Evolutionary conservation across 2,113 vertebrate species (phyloP).

Genomic region (Sminthopsis crassicaudata): DNA sequence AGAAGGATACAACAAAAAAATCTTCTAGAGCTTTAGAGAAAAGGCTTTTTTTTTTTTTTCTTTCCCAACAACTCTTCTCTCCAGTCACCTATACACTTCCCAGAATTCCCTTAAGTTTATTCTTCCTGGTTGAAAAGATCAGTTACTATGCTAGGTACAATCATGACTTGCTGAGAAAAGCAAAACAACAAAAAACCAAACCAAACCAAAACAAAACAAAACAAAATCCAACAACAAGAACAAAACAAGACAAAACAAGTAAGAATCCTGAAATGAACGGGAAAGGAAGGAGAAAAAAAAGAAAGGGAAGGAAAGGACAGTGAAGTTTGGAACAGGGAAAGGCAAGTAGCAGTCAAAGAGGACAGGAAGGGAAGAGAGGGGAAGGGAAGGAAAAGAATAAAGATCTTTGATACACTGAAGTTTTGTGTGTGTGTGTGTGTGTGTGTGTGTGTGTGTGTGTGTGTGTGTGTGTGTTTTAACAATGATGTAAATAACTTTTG

Average conservation of each 20-base stretch:
- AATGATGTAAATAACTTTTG: background rate
- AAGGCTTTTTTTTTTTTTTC: background rate
- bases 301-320: background rate
- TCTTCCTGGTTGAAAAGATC: background rate
- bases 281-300: background rate
- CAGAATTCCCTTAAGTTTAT: background rate
- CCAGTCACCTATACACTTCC: background rate
- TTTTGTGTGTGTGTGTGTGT: background rate
- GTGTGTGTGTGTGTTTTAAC: background rate
- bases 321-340: background rate
- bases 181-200: too few relatives aligned
- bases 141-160: background rate
- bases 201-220: background rate
- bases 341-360: too few relatives aligned
- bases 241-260: background rate
- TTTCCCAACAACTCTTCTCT: background rate
- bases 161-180: background rate
- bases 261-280: background rate
- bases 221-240: background rate
- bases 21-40: background rate
- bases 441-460: too few relatives aligned
- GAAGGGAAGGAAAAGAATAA: background rate
- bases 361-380: background rate
- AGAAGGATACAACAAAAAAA: background rate
- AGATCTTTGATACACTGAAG: background rate